These are phyloP conservation scores for Tethea ocularis DNA, from an alignment of 2,888 invertebrate genomes.

Conservation along the genomic window DNA sequence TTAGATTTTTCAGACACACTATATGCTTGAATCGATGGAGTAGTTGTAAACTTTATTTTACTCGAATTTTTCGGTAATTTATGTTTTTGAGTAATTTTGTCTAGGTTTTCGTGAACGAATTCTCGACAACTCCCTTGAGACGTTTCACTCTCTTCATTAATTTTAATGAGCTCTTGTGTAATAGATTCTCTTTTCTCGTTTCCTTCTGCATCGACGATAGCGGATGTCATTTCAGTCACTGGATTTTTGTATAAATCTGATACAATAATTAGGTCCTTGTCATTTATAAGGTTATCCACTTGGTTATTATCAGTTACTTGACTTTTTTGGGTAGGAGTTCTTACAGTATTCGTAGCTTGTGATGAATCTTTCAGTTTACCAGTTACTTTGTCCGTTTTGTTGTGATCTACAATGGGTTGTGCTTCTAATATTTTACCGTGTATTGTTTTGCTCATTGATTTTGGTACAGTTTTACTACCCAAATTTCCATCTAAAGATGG, in stretches of 20 bases:
- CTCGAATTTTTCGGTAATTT: neutral
- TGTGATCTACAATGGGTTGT: neutral
- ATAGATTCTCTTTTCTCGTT: constrained; percentile 1
- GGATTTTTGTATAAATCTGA: constrained; percentile 28
- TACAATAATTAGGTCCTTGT: constrained; percentile 26
- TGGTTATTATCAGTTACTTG: constrained; percentile 14
- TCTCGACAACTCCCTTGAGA: neutral
- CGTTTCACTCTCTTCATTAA: constrained; percentile 6
- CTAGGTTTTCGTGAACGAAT: neutral
- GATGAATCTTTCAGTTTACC: neutral
- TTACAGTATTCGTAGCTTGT: neutral
- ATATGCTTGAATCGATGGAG: neutral
- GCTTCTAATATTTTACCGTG: neutral
- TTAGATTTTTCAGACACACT: constrained; percentile 12
- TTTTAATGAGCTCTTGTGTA: constrained; percentile 10
- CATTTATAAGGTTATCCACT: constrained; percentile 22
- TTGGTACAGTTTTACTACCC: neutral
- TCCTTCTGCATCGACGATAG: constrained; percentile 15
- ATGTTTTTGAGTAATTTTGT: neutral
- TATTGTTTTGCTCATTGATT: neutral
- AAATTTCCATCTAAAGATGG: neutral
- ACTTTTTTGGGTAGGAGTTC: constrained; percentile 10
- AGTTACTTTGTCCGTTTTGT: neutral
- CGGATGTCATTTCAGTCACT: constrained; percentile 28
- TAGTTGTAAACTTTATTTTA: neutral